Percentiles rank a stretch among this genome's conserved stretches.
phyloP scores from a whole-genome alignment of 2,113 vertebrate species.

The Mungos mungo region DNA sequence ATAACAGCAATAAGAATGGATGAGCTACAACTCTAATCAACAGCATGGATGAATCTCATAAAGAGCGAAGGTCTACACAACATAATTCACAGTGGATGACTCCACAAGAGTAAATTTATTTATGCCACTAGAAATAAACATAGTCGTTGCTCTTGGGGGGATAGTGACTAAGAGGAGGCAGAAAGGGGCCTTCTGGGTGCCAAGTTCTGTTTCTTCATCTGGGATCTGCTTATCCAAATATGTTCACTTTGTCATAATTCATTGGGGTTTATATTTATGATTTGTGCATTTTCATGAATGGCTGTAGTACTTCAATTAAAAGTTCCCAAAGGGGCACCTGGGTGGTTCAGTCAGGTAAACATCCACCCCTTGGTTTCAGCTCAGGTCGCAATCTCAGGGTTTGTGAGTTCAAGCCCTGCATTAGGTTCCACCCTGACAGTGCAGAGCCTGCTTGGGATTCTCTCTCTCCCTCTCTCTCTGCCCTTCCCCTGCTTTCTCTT shows the following conservation, averaged over 20 bases:
- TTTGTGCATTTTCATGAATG: neutral
- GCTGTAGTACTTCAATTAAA: neutral
- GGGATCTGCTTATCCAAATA: neutral
- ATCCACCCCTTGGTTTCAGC: too few species aligned
- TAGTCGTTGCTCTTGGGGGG: neutral
- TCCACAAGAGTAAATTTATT: neutral
- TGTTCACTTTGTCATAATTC: neutral
- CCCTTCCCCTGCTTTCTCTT: too few species aligned
- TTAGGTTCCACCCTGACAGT: too few species aligned
- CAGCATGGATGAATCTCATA: neutral
- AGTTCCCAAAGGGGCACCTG: neutral
- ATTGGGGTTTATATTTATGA: neutral
- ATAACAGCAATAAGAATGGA: neutral
- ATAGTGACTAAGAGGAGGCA: neutral
- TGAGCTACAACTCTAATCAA: neutral
- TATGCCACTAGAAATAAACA: neutral
- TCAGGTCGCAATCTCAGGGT: too few species aligned
- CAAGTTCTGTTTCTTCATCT: neutral
- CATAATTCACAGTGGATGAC: neutral
- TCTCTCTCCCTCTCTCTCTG: too few species aligned
- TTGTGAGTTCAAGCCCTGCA: too few species aligned
- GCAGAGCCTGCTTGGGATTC: too few species aligned
- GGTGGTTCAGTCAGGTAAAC: too few species aligned
- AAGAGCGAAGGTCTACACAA: neutral
- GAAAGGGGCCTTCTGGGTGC: neutral